These are phyloP conservation scores for Mechanitis messenoides DNA, from an alignment of 2,888 invertebrate species.

Conservation along the genomic window DNA sequence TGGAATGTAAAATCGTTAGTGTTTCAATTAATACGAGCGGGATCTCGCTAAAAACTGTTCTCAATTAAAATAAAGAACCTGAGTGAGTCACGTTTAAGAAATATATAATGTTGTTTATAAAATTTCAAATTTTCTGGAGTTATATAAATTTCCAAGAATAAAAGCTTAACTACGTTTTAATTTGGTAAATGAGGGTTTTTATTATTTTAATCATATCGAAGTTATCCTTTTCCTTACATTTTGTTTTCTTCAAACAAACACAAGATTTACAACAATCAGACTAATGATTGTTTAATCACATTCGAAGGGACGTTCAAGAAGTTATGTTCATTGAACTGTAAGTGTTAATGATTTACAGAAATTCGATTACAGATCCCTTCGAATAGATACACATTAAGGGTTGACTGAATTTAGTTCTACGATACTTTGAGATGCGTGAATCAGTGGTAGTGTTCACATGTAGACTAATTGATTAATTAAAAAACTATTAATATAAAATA, in stretches of 20 bases:
- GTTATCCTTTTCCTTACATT: not conserved
- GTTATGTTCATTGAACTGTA: constrained; percentile 6
- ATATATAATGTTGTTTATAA: not conserved
- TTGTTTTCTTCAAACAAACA: not conserved
- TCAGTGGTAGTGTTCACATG: not conserved
- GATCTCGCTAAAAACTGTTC: constrained; percentile 31
- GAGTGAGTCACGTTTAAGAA: constrained; percentile 22
- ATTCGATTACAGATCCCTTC: not conserved
- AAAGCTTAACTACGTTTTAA: too few relatives aligned
- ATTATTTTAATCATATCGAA: too few relatives aligned
- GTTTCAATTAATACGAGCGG: constrained; percentile 45
- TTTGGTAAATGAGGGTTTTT: too few relatives aligned
- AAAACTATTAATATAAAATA: too few relatives aligned
- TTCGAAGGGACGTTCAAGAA: constrained; percentile 1
- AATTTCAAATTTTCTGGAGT: not conserved
- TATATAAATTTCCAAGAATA: too few relatives aligned
- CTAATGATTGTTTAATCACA: not conserved
- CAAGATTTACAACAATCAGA: not conserved
- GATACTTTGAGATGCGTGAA: not conserved
- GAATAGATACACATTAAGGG: not conserved
- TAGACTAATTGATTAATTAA: too few relatives aligned
- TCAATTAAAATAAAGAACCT: constrained; percentile 43
- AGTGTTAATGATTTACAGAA: constrained; percentile 6
- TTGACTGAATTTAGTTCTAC: not conserved
- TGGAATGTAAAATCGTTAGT: constrained; percentile 37